Evolutionary conservation across 2,888 invertebrate genomes (phyloP).

Genomic region (Drosophila quinaria): DNA sequence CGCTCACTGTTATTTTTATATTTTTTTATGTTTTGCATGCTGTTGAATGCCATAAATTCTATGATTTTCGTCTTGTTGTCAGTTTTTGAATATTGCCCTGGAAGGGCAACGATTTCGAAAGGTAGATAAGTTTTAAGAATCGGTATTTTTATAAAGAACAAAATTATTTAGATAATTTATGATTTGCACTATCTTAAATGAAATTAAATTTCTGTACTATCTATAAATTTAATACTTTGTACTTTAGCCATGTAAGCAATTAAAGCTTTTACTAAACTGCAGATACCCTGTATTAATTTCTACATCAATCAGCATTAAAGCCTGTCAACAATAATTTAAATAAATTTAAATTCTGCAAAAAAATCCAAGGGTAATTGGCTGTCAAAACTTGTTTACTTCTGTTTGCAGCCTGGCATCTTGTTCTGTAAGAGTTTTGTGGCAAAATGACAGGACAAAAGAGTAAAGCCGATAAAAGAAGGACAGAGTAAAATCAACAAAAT

Average conservation of each 20-base stretch:
- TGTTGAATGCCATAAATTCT: conserved; percentile 71
- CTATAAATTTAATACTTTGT: neutral
- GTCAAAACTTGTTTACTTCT: neutral
- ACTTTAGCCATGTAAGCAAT: neutral
- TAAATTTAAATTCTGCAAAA: neutral
- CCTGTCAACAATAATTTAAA: neutral
- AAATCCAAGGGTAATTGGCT: conserved; percentile 7
- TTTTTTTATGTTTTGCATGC: conserved; percentile 4
- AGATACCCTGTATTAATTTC: neutral
- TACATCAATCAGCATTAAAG: neutral
- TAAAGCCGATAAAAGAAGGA: conserved; percentile 27
- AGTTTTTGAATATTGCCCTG: conserved; percentile 52
- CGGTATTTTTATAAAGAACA: neutral
- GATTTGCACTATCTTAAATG: neutral
- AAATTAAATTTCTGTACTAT: no score
- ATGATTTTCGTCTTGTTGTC: conserved; percentile 56
- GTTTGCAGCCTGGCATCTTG: conserved; percentile 2
- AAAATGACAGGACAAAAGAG: conserved; percentile 39
- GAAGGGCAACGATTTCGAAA: no score
- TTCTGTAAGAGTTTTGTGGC: conserved; percentile 23
- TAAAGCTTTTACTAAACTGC: neutral
- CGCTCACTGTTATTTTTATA: conserved; percentile 19
- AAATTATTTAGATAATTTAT: neutral
- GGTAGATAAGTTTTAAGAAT: neutral
- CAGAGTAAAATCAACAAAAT: conserved; percentile 32